Conservation (phyloP, 2,113 vertebrate genomes). For the Aplodontia rufa region DNA sequence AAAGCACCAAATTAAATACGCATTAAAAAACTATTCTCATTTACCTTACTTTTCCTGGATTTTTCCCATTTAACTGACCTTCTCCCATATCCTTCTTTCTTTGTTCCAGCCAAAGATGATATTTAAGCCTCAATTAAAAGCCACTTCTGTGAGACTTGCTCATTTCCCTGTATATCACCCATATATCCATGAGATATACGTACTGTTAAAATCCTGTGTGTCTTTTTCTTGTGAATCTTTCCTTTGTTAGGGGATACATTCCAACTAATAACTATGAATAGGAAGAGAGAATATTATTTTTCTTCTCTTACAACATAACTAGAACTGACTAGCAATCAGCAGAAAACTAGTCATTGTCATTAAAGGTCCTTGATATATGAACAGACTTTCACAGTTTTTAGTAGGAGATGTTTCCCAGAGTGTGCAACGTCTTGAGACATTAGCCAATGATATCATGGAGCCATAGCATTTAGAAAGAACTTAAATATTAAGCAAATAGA, state of each 20-base stretch:
- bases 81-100: not conserved
- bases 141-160: not conserved
- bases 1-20: not conserved
- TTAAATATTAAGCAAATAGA: not conserved
- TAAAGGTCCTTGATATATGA: not conserved
- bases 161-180: not conserved
- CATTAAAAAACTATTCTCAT: not conserved
- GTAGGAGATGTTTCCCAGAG: not conserved
- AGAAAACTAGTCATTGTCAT: not conserved
- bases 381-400: not conserved
- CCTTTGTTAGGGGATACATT: not conserved
- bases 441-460: not conserved
- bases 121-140: not conserved
- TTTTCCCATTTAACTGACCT: not conserved
- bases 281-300: not conserved
- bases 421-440: not conserved
- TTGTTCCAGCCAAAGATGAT: not conserved
- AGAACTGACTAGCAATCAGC: not conserved
- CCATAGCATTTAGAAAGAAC: not conserved
- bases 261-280: not conserved
- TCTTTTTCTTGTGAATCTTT: not conserved
- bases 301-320: not conserved
- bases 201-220: not conserved
- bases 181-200: too few relatives aligned
- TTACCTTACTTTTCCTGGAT: not conserved